Base-by-base conservation (phyloP, 2,113 vertebrate genomes). In the Anolis carolinensis region DNA sequence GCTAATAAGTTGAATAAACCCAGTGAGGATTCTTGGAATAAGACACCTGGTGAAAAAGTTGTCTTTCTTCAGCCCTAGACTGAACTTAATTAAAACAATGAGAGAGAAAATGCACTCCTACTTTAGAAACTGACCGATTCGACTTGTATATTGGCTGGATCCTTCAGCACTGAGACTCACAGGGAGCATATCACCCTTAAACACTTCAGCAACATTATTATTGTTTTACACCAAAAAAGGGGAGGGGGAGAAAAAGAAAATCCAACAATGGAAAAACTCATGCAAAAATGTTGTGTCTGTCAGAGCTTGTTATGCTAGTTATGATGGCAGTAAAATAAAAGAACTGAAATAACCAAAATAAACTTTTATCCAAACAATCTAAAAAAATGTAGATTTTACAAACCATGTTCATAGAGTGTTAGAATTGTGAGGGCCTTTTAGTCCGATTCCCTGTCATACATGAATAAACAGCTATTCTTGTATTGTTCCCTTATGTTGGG, bases 51-150 rank as follows among this genome's bases (percentile, higher is more conserved):
- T 81, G 76, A 27, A 70, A 74, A 39, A 68, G 82, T 80, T 80
- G 59, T 84, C 70, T 81, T 77, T 67, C 55, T 84, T 73, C 32
- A 84, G 70, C 70, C 70, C 84, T 80, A 77, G 59, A 10, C 44
- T 67, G 20, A 75, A 32, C 59, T 75, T 88, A 84, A 88, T 88
- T 88, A 84, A 88, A 74, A 59, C 48, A 55, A 68, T n/a, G 70
- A 74, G 82, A 84, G 32, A 68, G 55, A 59, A 77, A 52, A 88
- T 32, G 44, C 59, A 68, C 25, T 84, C 59, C 74, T 59, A 48
- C 34, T 44, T 84, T 75, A 79, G 70, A 88, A 80, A 84, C 52
- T n/a, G 30, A 52, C 85, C 79, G 74, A 86, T 67, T 84, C 82
- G 59, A 88, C 80, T 88, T 84, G 67, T 84, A 75, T 80, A 81